These are phyloP conservation scores for Ormia ochracea DNA, from an alignment of 2,888 invertebrate genomes.

Conservation along the genomic window DNA sequence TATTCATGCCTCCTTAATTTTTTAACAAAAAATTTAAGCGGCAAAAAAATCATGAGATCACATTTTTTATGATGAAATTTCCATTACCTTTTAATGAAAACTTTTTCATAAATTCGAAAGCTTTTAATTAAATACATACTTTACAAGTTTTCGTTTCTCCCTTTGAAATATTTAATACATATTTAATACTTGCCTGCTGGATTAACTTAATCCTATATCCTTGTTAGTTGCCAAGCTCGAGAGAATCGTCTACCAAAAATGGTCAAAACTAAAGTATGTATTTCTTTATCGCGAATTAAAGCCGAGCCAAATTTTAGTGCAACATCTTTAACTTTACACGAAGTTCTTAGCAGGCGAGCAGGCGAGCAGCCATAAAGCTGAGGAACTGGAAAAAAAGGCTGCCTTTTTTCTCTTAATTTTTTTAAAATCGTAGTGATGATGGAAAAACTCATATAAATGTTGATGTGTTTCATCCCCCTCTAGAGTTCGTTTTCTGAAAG, in stretches of 20 bases:
- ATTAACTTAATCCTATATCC: not conserved
- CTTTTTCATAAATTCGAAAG: not conserved
- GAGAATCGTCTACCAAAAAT: not conserved
- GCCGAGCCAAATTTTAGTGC: not conserved
- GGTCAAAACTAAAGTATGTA: not conserved
- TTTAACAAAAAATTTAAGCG: too few species aligned
- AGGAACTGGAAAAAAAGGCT: not conserved
- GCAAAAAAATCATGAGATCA: too few species aligned
- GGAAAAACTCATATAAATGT: slow-evolving; percentile 8
- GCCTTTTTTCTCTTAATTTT: not conserved
- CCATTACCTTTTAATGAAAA: not conserved
- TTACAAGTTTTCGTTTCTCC: not conserved
- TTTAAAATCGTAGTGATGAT: not conserved
- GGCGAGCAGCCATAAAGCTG: too few species aligned
- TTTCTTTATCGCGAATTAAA: not conserved
- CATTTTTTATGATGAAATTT: too few species aligned
- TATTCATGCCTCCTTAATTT: too few species aligned
- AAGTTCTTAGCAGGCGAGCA: not conserved
- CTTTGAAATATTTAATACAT: not conserved
- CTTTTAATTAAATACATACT: not conserved
- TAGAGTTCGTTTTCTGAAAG: not conserved
- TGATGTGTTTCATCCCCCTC: not conserved
- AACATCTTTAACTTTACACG: not conserved
- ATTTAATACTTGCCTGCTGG: slow-evolving; percentile 2
- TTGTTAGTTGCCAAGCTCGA: not conserved